Conservation (phyloP, 2,113 vertebrate genomes). For the Ibidorhyncha struthersii region DNA sequence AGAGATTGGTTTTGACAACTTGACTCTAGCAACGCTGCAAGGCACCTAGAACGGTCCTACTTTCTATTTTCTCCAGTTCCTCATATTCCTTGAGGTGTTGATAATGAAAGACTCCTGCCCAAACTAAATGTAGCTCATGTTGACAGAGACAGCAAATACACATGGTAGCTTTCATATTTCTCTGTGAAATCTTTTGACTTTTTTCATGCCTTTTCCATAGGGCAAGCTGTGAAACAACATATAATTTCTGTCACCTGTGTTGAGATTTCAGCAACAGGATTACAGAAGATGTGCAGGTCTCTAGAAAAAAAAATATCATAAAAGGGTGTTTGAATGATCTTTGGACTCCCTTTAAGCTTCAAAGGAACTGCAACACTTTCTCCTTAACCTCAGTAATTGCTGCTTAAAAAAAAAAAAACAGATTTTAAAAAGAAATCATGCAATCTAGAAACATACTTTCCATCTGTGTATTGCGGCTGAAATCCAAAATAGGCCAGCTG, state of each 20-base stretch:
- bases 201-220: conserved; percentile 16
- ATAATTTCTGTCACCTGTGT: conserved; percentile 18
- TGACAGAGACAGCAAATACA: conserved; percentile 19
- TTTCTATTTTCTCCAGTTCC: conserved; percentile 16
- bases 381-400: background rate
- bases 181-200: conserved; percentile 15
- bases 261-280: background rate
- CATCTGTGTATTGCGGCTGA: conserved; percentile 50
- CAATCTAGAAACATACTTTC: conserved; percentile 38
- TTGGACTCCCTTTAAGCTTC: background rate
- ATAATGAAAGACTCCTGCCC: conserved; percentile 29
- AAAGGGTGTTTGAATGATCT: background rate
- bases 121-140: background rate
- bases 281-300: background rate
- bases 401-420: background rate
- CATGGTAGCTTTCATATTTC: conserved; percentile 32
- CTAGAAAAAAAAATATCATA: background rate
- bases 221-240: background rate
- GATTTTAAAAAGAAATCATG: conserved; percentile 44
- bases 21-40: conserved; percentile 27
- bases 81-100: conserved; percentile 8
- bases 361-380: background rate
- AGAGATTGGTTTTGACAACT: conserved; percentile 53
- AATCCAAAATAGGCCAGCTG: conserved; percentile 48
- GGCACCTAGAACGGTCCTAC: background rate